Percentiles rank a stretch among this genome's conserved stretches.
phyloP scores from a whole-genome alignment of 2,888 invertebrate species.

The Nephrotoma flavescens region DNA sequence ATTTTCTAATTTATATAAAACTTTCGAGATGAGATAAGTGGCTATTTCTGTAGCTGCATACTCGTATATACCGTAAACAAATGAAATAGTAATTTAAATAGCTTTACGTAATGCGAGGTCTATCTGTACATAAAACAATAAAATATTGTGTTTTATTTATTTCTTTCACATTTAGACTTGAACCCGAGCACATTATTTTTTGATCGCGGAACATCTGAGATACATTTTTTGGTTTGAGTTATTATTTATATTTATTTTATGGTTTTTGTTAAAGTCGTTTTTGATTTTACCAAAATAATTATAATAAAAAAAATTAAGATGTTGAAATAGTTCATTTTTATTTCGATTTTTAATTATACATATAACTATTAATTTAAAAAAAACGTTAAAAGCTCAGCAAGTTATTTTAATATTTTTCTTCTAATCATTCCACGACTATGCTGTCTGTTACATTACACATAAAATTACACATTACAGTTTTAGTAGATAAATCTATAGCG shows the following conservation, averaged over 20 bases:
- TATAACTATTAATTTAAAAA: no score
- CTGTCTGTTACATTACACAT: no score
- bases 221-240: neutral
- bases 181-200: neutral
- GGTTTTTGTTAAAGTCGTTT: neutral
- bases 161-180: neutral
- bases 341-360: neutral
- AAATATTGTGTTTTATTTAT: neutral
- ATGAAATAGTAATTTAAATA: neutral
- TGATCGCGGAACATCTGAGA: neutral
- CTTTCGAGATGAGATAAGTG: no score
- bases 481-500: no score
- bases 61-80: no score
- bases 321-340: neutral
- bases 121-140: neutral
- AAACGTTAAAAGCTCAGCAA: no score
- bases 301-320: neutral
- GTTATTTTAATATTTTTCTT: no score
- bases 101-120: neutral
- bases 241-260: neutral
- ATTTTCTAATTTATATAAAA: no score
- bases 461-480: no score
- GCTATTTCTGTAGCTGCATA: no score
- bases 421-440: no score
- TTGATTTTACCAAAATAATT: neutral